phyloP scores from a whole-genome alignment of 2,888 invertebrate species.

The Uloborus plumipes region DNA sequence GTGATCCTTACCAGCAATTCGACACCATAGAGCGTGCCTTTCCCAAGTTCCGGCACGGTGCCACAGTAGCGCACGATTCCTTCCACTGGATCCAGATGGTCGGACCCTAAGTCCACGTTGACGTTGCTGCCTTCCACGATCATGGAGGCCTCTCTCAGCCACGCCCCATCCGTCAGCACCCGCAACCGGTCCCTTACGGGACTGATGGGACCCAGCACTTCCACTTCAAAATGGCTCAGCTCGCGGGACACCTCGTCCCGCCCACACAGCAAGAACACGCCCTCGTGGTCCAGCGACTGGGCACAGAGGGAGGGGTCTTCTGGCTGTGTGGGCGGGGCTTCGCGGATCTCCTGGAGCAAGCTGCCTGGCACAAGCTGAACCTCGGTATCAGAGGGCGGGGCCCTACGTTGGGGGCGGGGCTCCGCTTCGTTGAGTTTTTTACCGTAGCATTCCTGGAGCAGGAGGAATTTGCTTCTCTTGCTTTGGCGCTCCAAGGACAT shows the following conservation, averaged over 20 bases:
- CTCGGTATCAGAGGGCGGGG: constrained; percentile 50
- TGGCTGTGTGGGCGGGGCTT: constrained; percentile 26
- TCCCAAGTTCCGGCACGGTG: constrained; percentile 62
- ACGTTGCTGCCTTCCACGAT: constrained; percentile 62
- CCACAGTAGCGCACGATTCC: constrained; percentile 63
- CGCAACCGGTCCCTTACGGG: constrained; percentile 60
- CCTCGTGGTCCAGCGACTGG: constrained; percentile 62
- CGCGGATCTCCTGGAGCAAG: constrained; percentile 49
- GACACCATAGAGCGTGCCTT: constrained; percentile 61
- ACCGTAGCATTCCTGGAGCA: constrained; percentile 59
- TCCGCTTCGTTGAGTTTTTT: constrained; percentile 55
- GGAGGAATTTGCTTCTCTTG: constrained; percentile 49
- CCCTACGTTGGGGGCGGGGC: constrained; percentile 32
- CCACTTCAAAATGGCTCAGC: constrained; percentile 59
- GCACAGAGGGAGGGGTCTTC: constrained; percentile 49
- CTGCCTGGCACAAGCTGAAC: constrained; percentile 62
- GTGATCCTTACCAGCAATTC: constrained; percentile 50
- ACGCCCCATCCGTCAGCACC: constrained; percentile 46
- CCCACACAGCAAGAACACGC: constrained; percentile 55
- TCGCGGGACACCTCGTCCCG: constrained; percentile 49
- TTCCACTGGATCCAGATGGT: constrained; percentile 50
- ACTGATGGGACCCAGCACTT: constrained; percentile 59
- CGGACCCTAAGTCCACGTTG: constrained; percentile 58
- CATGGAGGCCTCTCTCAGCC: constrained; percentile 61
- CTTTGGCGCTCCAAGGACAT: constrained; percentile 28